phyloP scores from a whole-genome alignment of 2,797 vertebrate genomes.

The Sebastes jordani region DNA sequence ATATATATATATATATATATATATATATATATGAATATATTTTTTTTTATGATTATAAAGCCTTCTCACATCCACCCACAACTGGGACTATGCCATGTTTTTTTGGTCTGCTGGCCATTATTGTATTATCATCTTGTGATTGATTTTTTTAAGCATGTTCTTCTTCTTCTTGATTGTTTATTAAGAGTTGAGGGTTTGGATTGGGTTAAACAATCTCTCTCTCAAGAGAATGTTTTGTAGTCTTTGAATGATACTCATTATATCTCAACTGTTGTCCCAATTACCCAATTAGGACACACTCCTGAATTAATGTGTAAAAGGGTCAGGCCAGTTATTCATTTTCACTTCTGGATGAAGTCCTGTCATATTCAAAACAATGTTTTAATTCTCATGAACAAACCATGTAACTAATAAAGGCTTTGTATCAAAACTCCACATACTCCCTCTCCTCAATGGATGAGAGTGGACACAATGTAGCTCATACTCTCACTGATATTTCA shows the following conservation, averaged over 20 bases:
- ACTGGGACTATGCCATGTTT: neutral
- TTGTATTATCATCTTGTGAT: neutral
- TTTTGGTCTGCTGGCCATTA: neutral
- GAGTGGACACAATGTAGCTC: neutral
- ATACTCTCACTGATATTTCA: neutral
- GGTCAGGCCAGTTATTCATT: neutral
- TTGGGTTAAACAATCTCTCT: neutral
- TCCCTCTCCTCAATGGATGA: neutral
- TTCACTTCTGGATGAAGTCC: neutral
- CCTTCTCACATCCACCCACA: neutral
- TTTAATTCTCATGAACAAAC: neutral
- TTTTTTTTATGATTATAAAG: neutral
- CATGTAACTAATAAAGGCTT: neutral
- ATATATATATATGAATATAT: too few relatives aligned
- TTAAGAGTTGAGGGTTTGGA: neutral
- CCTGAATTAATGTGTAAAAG: neutral
- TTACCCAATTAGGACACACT: neutral
- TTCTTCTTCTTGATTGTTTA: neutral
- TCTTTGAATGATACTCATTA: neutral
- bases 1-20: too few relatives aligned
- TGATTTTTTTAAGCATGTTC: neutral
- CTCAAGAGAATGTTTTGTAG: neutral
- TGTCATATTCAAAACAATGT: neutral
- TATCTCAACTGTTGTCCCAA: neutral
- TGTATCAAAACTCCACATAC: neutral